Conservation (phyloP, 2,797 vertebrate genomes). For the Mus spretus region DNA sequence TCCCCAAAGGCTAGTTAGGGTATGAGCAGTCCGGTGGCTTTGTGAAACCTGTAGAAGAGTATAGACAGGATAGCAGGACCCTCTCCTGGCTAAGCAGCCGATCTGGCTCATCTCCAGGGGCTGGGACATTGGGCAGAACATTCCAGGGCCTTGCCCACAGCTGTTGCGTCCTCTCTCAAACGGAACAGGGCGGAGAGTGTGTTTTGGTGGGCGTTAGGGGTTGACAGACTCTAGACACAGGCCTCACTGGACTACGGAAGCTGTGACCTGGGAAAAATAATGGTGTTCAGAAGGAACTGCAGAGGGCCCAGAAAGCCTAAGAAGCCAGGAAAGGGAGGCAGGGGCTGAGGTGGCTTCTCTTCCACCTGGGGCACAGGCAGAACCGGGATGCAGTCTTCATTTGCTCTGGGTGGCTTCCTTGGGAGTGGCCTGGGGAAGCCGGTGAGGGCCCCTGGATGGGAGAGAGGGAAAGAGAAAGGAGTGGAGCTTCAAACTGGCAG, state of each 20-base stretch:
- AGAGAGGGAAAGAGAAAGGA: not conserved
- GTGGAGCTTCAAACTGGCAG: not conserved
- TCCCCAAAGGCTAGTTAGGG: not conserved
- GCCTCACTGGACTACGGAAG: not conserved
- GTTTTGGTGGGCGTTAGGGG: not conserved
- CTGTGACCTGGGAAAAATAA: not conserved
- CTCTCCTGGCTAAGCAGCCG: not conserved
- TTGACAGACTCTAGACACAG: not conserved
- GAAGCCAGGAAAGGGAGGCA: not conserved
- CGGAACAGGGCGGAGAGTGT: not conserved
- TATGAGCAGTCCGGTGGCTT: not conserved
- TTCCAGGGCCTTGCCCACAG: constrained; percentile 40
- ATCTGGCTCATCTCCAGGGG: constrained; percentile 57
- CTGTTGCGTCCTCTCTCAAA: not conserved
- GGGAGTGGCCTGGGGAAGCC: constrained; percentile 30
- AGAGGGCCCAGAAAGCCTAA: not conserved
- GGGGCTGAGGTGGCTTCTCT: not conserved
- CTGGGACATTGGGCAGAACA: not conserved
- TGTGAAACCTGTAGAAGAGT: constrained; percentile 12
- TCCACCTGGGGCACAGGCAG: not conserved
- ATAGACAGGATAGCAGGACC: not conserved
- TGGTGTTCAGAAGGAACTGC: not conserved
- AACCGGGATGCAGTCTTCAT: not conserved
- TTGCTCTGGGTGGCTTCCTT: not conserved
- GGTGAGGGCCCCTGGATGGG: not conserved